Base-by-base conservation (phyloP, 1,140 invertebrate species). In the Lepeophtheirus salmonis region DNA sequence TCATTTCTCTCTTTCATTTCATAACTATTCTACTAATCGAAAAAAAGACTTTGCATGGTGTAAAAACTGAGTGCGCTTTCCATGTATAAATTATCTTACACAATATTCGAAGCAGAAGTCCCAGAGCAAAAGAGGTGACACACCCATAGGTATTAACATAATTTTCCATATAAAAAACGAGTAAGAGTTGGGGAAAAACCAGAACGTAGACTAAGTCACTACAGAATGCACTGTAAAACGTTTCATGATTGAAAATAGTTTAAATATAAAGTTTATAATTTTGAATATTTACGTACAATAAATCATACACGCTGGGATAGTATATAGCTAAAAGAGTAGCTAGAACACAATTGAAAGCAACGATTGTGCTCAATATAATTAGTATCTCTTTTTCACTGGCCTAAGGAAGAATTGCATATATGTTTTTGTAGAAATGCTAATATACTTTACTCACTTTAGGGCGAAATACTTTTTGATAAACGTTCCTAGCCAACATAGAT, bases 401-500 rank as follows among this genome's bases (percentile, higher is more conserved):
- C 52, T 54, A 16, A 12, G 20, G 20, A 2, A n/a, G n/a, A n/a
- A n/a, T n/a, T n/a, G n/a, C n/a, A n/a, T n/a, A n/a, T n/a, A n/a
- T n/a, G n/a, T n/a, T n/a, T n/a, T n/a, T n/a, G n/a, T n/a, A n/a
- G n/a, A n/a, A n/a, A n/a, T n/a, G n/a, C n/a, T n/a, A n/a, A n/a
- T n/a, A n/a, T n/a, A 12, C n/a, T 41, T 41, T 41, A 20, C 52
- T 75, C 69, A 85, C 83, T 72, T 84, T 81, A 73, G 91, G 89
- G 64, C 90, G 76, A 74, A 97, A 92, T 68, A 96, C 89, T 67
- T 92, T 78, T 74, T 89, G 92, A 78, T 96, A 97, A 62, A 97
- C 85, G 71, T 97, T 97, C 68, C 90, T 80, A 55, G 94, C 90
- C 71, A 97, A 97, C 92, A 97, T 97, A 16, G 90, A 94, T 63